phyloP scores from a whole-genome alignment of 2,888 invertebrate species.

The Tillus elongatus region DNA sequence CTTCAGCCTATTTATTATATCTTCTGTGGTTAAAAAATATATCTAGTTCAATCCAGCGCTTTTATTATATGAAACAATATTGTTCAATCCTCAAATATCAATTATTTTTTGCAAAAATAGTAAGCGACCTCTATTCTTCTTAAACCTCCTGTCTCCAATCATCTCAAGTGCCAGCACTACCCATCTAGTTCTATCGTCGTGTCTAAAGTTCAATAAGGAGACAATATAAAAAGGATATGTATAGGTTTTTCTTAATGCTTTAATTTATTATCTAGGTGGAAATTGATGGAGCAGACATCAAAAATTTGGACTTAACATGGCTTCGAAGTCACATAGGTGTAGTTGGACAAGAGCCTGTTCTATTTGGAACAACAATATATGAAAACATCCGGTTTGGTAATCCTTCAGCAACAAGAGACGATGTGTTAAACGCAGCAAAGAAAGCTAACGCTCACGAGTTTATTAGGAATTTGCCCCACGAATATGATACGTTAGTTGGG shows the following conservation, averaged over 20 bases:
- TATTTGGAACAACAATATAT: slow-evolving; percentile 74
- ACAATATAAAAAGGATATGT: too few species aligned
- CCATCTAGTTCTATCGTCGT: too few species aligned
- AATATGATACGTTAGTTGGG: slow-evolving; percentile 76
- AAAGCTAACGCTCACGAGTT: slow-evolving; percentile 73
- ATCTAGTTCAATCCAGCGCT: too few species aligned
- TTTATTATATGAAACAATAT: too few species aligned
- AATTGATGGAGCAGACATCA: slow-evolving; percentile 60
- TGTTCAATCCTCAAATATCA: too few species aligned
- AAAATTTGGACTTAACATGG: slow-evolving; percentile 69
- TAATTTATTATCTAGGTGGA: slow-evolving; percentile 42
- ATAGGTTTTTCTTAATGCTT: not conserved
- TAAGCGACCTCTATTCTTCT: too few species aligned
- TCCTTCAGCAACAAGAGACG: slow-evolving; percentile 53
- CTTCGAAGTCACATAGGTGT: slow-evolving; percentile 72
- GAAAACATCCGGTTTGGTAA: slow-evolving; percentile 78
- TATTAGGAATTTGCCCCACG: slow-evolving; percentile 63
- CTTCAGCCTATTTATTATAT: too few species aligned
- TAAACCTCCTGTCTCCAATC: too few species aligned
- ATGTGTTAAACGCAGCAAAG: slow-evolving; percentile 60
- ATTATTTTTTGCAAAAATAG: too few species aligned
- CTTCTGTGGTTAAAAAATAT: too few species aligned
- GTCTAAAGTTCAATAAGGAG: too few species aligned
- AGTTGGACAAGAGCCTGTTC: slow-evolving; percentile 83
- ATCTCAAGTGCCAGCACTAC: too few species aligned